Base-by-base conservation (phyloP, 2,888 invertebrate genomes). In the Eurois occulta region DNA sequence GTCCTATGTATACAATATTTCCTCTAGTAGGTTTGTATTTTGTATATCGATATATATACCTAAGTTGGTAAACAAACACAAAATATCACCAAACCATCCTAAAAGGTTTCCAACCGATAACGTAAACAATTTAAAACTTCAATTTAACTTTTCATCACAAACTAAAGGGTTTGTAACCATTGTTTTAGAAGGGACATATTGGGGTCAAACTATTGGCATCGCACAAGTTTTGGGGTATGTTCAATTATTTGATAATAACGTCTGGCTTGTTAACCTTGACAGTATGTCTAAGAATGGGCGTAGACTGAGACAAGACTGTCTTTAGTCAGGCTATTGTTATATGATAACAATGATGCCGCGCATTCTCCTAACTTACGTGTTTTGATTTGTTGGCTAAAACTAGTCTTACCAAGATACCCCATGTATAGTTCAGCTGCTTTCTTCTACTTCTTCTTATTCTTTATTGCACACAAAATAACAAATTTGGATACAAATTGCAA, bases 191-290 rank as follows among this genome's bases (percentile, higher is more conserved):
- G 1, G 48, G 16, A 6, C 28, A 3, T 32, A n/a, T 65, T 4
- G n/a, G 35, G 69, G 48, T 77, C 60, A 52, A 70, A 35, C 1
- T 41, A n/a, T 60, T 78, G 32, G 21, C n/a, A 6, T 41, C 1
- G 5, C 13, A 11, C 7, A 35, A 78, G 32, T 38, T n/a, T 69
- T 60, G 4, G 41, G 16, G 48, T 62, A 10, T 52, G 35, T 52
- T 62, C 70, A 38, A 64, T 70, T 80, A 70, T 79, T 21, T 64
- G 71, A 71, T 70, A 79, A 35, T 35, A 38, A 43, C 16, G 24
- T 48, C 38, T 24, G 7, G 21, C 10, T 72, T 24, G 4, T 21
- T 46, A 77, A 1, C 32, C 11, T 16, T 52, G 41, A 28, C 21
- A 58, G 41, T 35, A n/a, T 43, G n/a, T 69, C 8, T 35, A 6